A percentile compares a stretch with the other conserved stretches of the same genome.
Evolutionary conservation across 2,888 invertebrate species (phyloP).

Genomic region (Alloscopus bannaensis): DNA sequence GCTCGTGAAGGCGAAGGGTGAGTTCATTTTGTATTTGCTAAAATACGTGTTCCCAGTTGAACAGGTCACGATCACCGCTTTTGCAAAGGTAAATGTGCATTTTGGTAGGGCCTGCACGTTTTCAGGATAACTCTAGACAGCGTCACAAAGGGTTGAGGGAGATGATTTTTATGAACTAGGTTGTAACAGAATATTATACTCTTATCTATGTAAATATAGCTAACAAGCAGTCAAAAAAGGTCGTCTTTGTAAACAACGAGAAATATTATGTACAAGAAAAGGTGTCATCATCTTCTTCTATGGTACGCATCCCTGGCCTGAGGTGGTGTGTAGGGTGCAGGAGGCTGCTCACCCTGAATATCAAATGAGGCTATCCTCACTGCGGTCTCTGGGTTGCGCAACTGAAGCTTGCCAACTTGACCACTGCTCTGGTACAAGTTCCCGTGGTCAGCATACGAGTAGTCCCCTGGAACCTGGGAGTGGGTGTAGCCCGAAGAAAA

Average conservation of each 20-base stretch:
- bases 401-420: constrained; percentile 8
- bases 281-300: not conserved
- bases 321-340: constrained; percentile 33
- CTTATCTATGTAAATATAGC: no score
- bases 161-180: no score
- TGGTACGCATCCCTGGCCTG: constrained; percentile 28
- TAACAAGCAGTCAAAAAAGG: no score
- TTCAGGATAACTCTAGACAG: no score
- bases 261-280: not conserved
- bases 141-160: no score
- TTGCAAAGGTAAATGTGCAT: no score
- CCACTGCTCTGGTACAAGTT: constrained; percentile 17
- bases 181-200: no score
- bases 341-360: constrained; percentile 50
- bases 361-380: constrained; percentile 63
- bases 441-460: constrained; percentile 35
- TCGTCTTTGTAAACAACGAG: not conserved
- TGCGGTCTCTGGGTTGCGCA: constrained; percentile 50
- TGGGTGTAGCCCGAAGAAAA: constrained; percentile 14
- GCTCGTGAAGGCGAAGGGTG: no score
- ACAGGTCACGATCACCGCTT: no score
- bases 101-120: no score
- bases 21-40: no score
- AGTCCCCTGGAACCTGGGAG: not conserved
- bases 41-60: no score